phyloP scores from a whole-genome alignment of 1,140 invertebrate species.

The Formica exsecta region DNA sequence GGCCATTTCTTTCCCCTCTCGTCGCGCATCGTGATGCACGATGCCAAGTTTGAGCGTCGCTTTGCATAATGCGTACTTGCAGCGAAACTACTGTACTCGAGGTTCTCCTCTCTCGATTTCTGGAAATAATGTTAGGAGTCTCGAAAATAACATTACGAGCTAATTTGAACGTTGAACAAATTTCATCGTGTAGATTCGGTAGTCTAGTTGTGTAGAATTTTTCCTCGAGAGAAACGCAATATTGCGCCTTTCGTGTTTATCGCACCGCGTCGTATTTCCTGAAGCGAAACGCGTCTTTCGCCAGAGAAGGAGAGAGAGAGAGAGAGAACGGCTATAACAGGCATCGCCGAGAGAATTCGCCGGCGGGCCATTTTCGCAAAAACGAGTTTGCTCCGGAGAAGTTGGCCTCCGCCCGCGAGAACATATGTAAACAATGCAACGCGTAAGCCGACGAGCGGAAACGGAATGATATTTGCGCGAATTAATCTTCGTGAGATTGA shows the following conservation, averaged over 20 bases:
- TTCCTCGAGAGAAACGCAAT: neutral
- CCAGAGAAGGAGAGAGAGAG: neutral
- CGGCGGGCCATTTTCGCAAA: slow-evolving; percentile 37
- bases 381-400: slow-evolving; percentile 56
- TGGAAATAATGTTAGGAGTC: neutral
- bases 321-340: neutral
- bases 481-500: slow-evolving; percentile 61
- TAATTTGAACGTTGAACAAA: neutral
- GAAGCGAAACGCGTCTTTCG: slow-evolving; percentile 9
- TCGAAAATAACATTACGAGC: neutral
- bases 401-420: slow-evolving; percentile 53
- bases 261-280: neutral
- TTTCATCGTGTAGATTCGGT: neutral
- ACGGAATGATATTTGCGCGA: slow-evolving; percentile 62
- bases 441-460: slow-evolving; percentile 54
- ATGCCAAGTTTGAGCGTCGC: slow-evolving; percentile 12
- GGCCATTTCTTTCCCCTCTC: neutral
- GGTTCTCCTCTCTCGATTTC: neutral
- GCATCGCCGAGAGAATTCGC: slow-evolving; percentile 26
- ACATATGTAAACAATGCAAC: slow-evolving; percentile 61
- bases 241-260: neutral
- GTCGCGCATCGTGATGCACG: neutral
- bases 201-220: neutral
- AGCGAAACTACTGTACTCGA: neutral
- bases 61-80: slow-evolving; percentile 49